Conservation (phyloP, 2,113 vertebrate genomes). For the Rhinopithecus roxellana region DNA sequence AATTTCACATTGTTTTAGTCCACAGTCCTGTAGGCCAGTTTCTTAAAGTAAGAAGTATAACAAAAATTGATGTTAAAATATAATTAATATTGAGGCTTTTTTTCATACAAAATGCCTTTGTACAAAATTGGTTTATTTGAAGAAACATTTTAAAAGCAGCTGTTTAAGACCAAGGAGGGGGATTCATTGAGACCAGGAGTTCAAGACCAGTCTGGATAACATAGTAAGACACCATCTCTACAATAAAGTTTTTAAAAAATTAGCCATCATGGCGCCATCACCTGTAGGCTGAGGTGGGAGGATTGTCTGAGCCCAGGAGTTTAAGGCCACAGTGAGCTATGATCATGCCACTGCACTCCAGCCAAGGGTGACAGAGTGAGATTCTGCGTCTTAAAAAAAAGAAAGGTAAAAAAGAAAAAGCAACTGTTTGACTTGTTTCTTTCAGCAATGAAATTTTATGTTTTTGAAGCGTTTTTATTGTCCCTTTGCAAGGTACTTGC, state of each 20-base stretch:
- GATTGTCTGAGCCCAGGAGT: no score
- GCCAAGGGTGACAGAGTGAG: no score
- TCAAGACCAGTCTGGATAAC: no score
- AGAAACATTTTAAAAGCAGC: neutral
- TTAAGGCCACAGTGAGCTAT: no score
- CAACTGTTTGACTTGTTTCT: neutral
- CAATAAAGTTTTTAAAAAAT: no score
- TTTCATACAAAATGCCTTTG: neutral
- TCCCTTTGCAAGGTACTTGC: constrained; percentile 7
- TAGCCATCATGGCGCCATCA: no score
- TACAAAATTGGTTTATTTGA: neutral
- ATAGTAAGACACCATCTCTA: no score
- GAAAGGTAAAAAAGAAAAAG: no score
- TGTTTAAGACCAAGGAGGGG: neutral
- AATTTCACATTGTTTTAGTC: neutral
- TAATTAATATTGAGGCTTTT: neutral
- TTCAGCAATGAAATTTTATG: neutral
- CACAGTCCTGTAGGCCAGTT: neutral
- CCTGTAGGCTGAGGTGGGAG: no score
- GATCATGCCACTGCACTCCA: no score
- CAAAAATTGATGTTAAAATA: neutral
- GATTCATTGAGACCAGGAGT: no score
- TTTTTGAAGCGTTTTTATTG: neutral
- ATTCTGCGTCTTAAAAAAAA: no score
- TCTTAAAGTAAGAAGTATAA: neutral